phyloP scores from a whole-genome alignment of 37 sponge, comb jelly and placozoan species.

The Cliona cf. orientalis region DNA sequence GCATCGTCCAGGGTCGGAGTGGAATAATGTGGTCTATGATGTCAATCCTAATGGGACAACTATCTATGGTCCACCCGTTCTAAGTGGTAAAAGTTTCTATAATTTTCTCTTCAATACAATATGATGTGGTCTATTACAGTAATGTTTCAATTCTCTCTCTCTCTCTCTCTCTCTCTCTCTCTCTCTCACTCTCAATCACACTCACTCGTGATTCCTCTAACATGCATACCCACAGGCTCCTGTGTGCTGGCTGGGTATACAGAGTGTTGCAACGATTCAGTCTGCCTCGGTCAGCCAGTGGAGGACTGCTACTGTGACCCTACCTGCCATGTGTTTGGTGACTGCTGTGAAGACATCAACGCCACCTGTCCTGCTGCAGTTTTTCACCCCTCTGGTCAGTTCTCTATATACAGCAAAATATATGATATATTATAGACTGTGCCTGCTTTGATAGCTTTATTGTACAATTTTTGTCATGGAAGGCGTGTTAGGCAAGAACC shows the following conservation, averaged over 20 bases:
- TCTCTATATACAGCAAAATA: not conserved
- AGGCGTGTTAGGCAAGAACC: not conserved
- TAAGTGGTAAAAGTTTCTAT: not conserved
- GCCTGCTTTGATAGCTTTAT: not conserved
- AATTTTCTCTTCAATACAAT: not conserved
- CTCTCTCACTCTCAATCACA: not conserved
- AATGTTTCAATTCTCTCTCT: not conserved
- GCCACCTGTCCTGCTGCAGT: not conserved
- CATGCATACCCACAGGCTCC: slow-evolving; percentile 2
- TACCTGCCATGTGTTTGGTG: not conserved
- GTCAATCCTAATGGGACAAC: not conserved
- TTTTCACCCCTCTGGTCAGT: not conserved
- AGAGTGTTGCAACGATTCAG: not conserved
- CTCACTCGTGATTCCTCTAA: too few species aligned
- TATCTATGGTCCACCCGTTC: too few species aligned
- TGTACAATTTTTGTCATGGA: not conserved
- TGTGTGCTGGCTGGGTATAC: slow-evolving; percentile 15
- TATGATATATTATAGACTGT: not conserved
- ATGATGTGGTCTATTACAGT: not conserved
- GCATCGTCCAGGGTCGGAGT: not conserved
- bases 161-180: not conserved
- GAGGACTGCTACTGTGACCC: slow-evolving; percentile 29
- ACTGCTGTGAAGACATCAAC: slow-evolving; percentile 36
- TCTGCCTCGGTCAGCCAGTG: not conserved
- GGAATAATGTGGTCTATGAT: slow-evolving; percentile 9